phyloP scores from a whole-genome alignment of 2,113 vertebrate genomes.

The Pterocles orientalis region DNA sequence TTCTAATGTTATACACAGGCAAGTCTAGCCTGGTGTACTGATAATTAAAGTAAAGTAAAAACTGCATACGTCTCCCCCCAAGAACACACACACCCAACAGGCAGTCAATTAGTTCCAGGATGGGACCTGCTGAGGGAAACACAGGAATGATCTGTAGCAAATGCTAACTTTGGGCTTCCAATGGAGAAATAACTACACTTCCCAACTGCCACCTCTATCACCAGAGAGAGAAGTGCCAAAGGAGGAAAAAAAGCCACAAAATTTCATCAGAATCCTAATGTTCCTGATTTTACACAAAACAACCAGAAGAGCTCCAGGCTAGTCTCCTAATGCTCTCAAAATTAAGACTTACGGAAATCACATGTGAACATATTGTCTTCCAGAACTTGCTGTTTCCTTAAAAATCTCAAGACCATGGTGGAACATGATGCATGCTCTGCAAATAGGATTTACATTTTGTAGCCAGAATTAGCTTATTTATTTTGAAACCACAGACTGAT shows the following conservation, averaged over 20 bases:
- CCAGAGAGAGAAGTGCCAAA: not conserved
- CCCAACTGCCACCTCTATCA: not conserved
- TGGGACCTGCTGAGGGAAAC: constrained; percentile 14
- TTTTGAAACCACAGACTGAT: constrained; percentile 15
- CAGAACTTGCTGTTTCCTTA: not conserved
- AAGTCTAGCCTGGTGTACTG: not conserved
- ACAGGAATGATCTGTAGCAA: not conserved
- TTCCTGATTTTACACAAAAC: constrained; percentile 2
- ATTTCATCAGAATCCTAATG: constrained; percentile 29
- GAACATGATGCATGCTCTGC: not conserved
- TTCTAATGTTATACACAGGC: constrained; percentile 46
- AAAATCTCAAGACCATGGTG: not conserved
- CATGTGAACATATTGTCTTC: not conserved
- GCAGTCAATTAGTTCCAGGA: not conserved
- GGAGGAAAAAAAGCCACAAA: not conserved
- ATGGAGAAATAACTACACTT: not conserved
- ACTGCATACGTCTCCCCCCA: not conserved
- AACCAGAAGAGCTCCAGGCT: constrained; percentile 42
- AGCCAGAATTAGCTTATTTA: not conserved
- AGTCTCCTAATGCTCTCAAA: constrained; percentile 43
- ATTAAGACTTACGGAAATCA: constrained; percentile 32
- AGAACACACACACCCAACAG: not conserved
- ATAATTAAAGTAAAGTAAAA: constrained; percentile 50
- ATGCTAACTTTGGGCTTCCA: not conserved
- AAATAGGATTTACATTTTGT: not conserved